phyloP scores from a whole-genome alignment of 2,888 invertebrate genomes.

The Plebejus melissa region DNA sequence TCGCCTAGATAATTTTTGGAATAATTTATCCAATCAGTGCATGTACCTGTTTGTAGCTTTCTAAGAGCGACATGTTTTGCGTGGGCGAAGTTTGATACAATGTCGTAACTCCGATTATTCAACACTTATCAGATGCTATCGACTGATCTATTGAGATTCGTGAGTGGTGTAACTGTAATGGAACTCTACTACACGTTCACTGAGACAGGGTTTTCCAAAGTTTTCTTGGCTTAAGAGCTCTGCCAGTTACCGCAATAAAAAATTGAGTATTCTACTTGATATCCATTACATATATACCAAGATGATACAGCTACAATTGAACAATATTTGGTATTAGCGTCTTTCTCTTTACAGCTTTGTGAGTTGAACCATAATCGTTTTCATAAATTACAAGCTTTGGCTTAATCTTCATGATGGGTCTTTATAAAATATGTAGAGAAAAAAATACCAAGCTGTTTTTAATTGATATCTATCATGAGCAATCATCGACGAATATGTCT shows the following conservation, averaged over 20 bases:
- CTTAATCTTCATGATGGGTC: too few species aligned
- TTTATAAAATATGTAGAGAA: too few species aligned
- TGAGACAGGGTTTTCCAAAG: not conserved
- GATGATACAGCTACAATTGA: too few species aligned
- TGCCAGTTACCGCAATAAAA: not conserved
- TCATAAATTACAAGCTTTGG: too few species aligned
- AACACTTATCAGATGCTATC: constrained; percentile 19
- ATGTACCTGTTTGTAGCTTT: constrained; percentile 4
- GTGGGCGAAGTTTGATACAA: constrained; percentile 10
- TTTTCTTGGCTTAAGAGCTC: not conserved
- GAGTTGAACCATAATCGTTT: too few species aligned
- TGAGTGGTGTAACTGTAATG: constrained; percentile 15
- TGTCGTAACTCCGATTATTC: constrained; percentile 1
- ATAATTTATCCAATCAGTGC: constrained; percentile 5
- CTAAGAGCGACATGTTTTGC: constrained; percentile 7
- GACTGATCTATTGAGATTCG: constrained; percentile 10
- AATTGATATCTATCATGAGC: too few species aligned
- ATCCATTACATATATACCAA: too few species aligned
- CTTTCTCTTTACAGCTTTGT: too few species aligned
- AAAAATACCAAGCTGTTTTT: too few species aligned
- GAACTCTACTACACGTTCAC: not conserved
- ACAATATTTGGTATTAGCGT: too few species aligned
- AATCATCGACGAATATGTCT: too few species aligned
- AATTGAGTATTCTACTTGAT: not conserved
- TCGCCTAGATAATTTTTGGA: not conserved